Base-by-base conservation (phyloP, 2,113 vertebrate species). In the Gambusia affinis region DNA sequence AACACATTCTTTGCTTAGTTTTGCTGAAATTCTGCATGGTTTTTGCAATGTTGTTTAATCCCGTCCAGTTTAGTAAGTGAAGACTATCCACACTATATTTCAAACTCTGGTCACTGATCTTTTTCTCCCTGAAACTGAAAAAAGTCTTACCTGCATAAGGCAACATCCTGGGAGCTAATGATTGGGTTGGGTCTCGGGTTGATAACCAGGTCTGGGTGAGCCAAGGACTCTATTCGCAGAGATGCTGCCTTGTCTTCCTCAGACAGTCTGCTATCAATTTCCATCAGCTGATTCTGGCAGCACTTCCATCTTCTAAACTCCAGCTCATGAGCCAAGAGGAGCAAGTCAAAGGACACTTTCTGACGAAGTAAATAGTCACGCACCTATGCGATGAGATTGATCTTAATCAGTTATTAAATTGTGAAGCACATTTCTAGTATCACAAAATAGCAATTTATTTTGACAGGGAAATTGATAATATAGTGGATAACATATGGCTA, bases 301-400 rank as follows among this genome's bases (percentile, higher is more conserved):
- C 72, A 92, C 84, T 80, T 88, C 54, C 95, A 95, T 37, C 87
- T 94, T 74, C 91, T 95, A 64, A 96, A 78, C 86, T 99, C 97
- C 75, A 95, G 88, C 88, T 97, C 94, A 87, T 89, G 97, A 37
- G 92, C 94, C 72, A 98, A 81, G 44, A 93, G 95, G 51, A 99
- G 76, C 80, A 99, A 87, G 30, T 99, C 97, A 86, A 97, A 96
- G 3, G 95, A 96, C 2, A 95, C 94, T 80, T 96, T 97, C 84
- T 98, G 97, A 54, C 93, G 95, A 70, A 97, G 89, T 29, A 99
- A 88, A 79, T 96, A 95, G 83, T 93, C 92, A 27, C 92, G 91
- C 70, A 98, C 92, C 81, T 96, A n/a, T 29, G 7, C 33, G 47
- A 0, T 30, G 28, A 67, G 22, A 67, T n/a, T 24, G 0, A 31